phyloP scores from a whole-genome alignment of 2,113 vertebrate species.

The Mixornis gularis region DNA sequence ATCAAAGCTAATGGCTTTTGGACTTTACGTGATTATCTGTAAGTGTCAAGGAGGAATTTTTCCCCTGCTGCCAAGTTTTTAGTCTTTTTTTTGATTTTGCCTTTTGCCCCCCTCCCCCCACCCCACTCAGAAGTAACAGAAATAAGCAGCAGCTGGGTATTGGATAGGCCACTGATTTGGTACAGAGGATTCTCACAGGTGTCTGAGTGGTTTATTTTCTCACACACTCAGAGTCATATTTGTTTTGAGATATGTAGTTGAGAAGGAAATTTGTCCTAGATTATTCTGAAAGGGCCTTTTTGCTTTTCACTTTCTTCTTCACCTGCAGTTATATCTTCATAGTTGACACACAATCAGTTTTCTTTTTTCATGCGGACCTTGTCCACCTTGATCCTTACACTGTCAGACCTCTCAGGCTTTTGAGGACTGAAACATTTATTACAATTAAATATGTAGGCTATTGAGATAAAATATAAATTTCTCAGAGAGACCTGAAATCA shows the following conservation, averaged over 20 bases:
- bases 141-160: conserved; percentile 21
- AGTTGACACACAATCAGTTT: neutral
- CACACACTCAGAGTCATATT: neutral
- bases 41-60: neutral
- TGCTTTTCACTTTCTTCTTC: neutral
- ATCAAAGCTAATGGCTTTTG: conserved; percentile 43
- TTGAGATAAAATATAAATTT: neutral
- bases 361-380: neutral
- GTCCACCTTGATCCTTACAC: neutral
- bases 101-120: too few relatives aligned
- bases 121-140: neutral
- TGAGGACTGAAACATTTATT: neutral
- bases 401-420: neutral
- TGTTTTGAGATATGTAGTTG: neutral
- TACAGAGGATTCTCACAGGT: conserved; percentile 24
- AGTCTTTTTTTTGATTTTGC: neutral
- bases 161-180: neutral
- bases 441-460: neutral
- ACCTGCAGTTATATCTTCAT: neutral
- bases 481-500: neutral
- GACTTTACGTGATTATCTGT: neutral
- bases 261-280: neutral
- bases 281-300: neutral
- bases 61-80: neutral
- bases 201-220: conserved; percentile 13